Conservation (phyloP, 2,888 invertebrate genomes). For the Alviniconcha strummeri region DNA sequence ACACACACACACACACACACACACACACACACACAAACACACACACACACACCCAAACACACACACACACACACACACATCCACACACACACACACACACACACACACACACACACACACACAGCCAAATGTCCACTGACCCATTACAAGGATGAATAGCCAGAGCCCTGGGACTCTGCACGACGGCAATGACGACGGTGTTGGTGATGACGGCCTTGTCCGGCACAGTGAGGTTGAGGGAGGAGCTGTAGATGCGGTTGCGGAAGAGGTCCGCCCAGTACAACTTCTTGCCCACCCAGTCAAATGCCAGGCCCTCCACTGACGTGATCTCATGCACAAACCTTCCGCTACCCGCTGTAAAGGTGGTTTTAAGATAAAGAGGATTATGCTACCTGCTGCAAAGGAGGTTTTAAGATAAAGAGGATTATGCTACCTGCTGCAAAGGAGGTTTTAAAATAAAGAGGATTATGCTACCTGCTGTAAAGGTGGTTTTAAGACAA, state of each 20-base stretch:
- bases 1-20: no score
- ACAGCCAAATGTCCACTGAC: conserved; percentile 52
- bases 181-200: conserved; percentile 92
- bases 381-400: not conserved
- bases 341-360: conserved; percentile 2
- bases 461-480: no score
- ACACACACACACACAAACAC: no score
- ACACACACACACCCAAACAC: no score
- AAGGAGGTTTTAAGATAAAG: no score
- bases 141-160: conserved; percentile 98
- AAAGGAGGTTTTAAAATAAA: no score
- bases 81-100: not conserved
- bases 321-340: conserved; percentile 45
- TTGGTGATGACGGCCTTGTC: conserved; percentile 77
- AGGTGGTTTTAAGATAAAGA: not conserved
- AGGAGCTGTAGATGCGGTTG: conserved; percentile 77
- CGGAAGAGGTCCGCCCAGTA: conserved; percentile 96
- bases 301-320: conserved; percentile 77
- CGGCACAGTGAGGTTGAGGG: conserved; percentile 88
- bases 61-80: not conserved
- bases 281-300: conserved; percentile 97
- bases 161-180: conserved; percentile 94
- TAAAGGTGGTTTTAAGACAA: no score
- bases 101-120: conserved; percentile 17
- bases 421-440: not conserved